Evolutionary conservation across 2,888 invertebrate genomes (phyloP), one percentile per base, ranked within the genome.

Genomic region (Caenorhabditis afra): DNA sequence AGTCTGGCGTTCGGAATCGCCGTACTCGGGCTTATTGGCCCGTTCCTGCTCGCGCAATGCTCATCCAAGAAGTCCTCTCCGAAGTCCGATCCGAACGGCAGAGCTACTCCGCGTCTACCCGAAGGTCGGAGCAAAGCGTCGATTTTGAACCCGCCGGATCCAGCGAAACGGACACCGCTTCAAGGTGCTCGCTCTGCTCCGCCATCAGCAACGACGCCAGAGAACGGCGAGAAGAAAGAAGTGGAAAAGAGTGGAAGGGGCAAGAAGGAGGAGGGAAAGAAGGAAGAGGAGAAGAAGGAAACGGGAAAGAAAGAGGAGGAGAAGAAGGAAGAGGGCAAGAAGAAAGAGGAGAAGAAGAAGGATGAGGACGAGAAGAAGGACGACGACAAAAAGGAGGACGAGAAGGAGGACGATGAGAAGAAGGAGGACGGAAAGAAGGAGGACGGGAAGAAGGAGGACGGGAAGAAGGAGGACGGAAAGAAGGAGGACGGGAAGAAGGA

Each of bases 371-470:
- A 37, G 35, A 18, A 47, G 35, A 16, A 49, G 29, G 35, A 47
- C 29, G 35, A 35, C 22, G 49, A 29, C 7, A 35, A 35, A 47
- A 35, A 14, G 8, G 37, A 16, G 29, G 35, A 47, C 8, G 20
- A 20, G 8, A 20, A 47, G 47, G 47, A 3, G 47, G 47, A 49
- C 16, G n/a, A n/a, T n/a, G 23, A 4, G 16, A 22, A 50, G 16
- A 23, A 50, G n/a, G 23, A 50, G 50, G 52, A 35, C 18, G 52
- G n/a, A n/a, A 35, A 53, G 18, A 58, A 58, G 41, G 22, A 58
- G 2, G 58, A 44, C n/a, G 22, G n/a, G 37, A 37, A 55, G 55
- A 37, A 37, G 8, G 37, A 55, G 16, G 55, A n/a, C 18, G 35
- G 35, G 0, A 16, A 45, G 47, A 35, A 45, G 29, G 18, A 61